Conservation (phyloP, 2,113 vertebrate genomes). For the Urocolius indicus region DNA sequence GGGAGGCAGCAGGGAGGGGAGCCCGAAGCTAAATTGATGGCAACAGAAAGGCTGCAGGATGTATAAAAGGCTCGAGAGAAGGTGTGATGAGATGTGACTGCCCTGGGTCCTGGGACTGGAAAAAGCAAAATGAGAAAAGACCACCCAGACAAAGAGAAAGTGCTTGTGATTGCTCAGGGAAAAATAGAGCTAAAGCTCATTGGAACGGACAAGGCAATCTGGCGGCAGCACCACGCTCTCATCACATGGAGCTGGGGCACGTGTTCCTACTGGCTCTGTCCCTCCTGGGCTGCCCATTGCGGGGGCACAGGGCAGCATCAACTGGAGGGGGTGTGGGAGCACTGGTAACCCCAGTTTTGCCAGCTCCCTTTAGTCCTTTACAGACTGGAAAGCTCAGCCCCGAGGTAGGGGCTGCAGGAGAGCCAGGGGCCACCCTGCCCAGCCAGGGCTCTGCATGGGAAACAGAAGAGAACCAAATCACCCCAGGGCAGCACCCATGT, state of each 20-base stretch:
- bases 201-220: conserved; percentile 70
- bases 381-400: too few relatives aligned
- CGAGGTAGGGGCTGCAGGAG: fast-evolving
- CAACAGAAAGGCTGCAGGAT: neutral
- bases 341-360: neutral
- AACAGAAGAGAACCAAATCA: fast-evolving
- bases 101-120: neutral
- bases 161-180: conserved; percentile 42
- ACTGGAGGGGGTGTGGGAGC: fast-evolving
- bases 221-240: neutral
- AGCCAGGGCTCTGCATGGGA: neutral
- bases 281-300: neutral
- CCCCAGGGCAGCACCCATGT: fast-evolving
- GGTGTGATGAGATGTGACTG: conserved; percentile 65
- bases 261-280: too few relatives aligned
- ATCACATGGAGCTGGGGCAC: neutral
- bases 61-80: conserved; percentile 14
- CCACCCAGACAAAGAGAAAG: conserved; percentile 54
- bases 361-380: neutral
- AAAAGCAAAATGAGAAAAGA: conserved; percentile 45
- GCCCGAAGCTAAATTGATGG: neutral
- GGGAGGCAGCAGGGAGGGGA: neutral
- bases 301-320: fast-evolving
- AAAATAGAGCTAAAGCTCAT: conserved; percentile 53
- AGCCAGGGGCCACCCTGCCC: fast-evolving